Evolutionary conservation across 2,113 vertebrate genomes (phyloP), one percentile per base, ranked within the genome.

Genomic region (Ailurus styani): DNA sequence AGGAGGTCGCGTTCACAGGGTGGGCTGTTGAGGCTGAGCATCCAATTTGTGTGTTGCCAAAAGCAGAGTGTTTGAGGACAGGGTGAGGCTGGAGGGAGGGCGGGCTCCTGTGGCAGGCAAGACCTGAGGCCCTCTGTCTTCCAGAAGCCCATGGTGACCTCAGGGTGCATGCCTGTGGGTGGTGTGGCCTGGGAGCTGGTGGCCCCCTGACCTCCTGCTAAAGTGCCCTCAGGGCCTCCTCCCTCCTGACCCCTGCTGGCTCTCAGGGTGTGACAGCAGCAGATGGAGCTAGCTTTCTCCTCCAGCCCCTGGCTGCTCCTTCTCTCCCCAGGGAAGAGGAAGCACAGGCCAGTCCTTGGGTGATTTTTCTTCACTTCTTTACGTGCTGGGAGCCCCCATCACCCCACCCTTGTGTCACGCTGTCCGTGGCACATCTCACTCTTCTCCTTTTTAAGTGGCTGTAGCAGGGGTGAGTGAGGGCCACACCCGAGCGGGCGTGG

Each of bases 401-500:
- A 5, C 4, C 27, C 7, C 2, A 3, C 17, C 3, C 23, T 0
- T 2, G 10, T 2, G 25, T 31, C 4, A 5, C 1, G 9, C 2
- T 8, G 18, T 37, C 4, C 6, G 9, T 1, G 6, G 55, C 12
- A 10, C 14, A 5, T 27, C 31, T 23, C 5, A 6, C 18, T 85
- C 27, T 42, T 68, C 37, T 47, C 29, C 2, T 7, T 21, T 47
- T 37, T 14, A 11, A 68, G 20, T 7, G 34, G 18, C 10, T 17
- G 3, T n/a, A 20, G 23, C 40, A 13, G 5, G 42, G 37, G 31
- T 11, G 68, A 50, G 6, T 0, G 14, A 45, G 9, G 14, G 27
- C 14, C 23, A 21, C 3, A 37, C 1, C 18, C 3, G 52, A n/a
- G 8, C 64, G 29, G 64, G 27, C 0, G 1, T 20, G 64, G 34